Evolutionary conservation across 2,113 vertebrate genomes (phyloP).

Genomic region (Dermatemys mawii): DNA sequence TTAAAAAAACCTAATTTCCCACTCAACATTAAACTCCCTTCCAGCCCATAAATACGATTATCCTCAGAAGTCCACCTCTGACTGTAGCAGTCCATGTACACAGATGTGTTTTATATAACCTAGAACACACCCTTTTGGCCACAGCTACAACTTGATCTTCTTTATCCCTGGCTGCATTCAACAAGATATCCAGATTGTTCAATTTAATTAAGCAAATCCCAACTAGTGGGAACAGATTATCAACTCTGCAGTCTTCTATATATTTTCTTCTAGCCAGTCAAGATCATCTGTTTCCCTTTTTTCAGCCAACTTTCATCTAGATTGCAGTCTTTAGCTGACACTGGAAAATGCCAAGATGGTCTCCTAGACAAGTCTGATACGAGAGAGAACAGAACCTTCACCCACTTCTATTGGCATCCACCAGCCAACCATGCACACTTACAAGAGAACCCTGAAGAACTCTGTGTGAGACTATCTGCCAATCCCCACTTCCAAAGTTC

Average conservation of each 20-base stretch:
- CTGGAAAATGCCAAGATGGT: background rate
- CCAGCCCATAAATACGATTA: background rate
- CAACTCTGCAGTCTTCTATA: fast-evolving
- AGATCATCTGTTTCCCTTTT: background rate
- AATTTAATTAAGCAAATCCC: background rate
- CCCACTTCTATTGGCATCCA: background rate
- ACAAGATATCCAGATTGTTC: fast-evolving
- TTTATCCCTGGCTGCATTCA: background rate
- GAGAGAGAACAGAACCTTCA: background rate
- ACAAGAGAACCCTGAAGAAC: background rate
- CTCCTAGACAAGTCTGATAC: background rate
- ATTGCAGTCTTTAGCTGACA: background rate
- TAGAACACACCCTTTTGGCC: slow-evolving; percentile 56
- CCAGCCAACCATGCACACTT: background rate
- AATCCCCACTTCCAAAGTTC: background rate
- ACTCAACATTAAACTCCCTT: background rate
- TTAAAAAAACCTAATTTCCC: too few species aligned
- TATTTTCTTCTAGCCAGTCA: background rate
- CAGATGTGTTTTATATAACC: background rate
- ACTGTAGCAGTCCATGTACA: background rate
- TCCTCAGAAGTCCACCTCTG: background rate
- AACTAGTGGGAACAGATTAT: fast-evolving
- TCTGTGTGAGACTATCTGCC: background rate
- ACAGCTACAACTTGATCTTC: slow-evolving; percentile 19
- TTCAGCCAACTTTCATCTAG: fast-evolving